These are phyloP conservation scores for Sipha flava DNA, from an alignment of 1,140 invertebrate genomes.

Conservation along the genomic window DNA sequence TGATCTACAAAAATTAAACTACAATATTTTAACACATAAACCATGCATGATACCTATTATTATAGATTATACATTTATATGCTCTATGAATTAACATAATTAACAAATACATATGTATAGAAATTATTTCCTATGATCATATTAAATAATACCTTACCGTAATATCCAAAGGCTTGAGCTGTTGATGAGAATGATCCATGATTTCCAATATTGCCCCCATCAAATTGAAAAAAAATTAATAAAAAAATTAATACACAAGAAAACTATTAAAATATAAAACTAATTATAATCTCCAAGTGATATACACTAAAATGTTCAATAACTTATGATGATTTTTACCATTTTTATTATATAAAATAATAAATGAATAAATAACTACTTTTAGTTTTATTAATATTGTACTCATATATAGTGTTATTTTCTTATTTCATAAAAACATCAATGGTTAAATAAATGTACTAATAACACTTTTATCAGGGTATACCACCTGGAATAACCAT, in stretches of 20 bases:
- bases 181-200: slow-evolving; percentile 37
- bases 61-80: neutral
- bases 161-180: slow-evolving; percentile 96
- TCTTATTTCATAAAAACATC: neutral
- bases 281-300: slow-evolving; percentile 2
- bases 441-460: neutral
- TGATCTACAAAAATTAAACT: neutral
- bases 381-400: neutral
- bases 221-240: slow-evolving; percentile 6
- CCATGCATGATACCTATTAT: neutral
- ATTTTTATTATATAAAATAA: neutral
- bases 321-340: neutral
- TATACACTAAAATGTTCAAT: neutral
- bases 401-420: neutral
- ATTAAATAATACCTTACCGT: slow-evolving; percentile 80
- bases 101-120: no score
- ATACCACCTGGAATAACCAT: slow-evolving; percentile 23
- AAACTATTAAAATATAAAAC: neutral
- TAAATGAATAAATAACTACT: neutral
- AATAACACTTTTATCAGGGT: neutral
- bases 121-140: neutral
- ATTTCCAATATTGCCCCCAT: neutral
- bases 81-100: neutral
- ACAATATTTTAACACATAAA: neutral
- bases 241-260: neutral